Conservation (phyloP, 2,797 vertebrate genomes). For the Platyrinchus mystaceus region DNA sequence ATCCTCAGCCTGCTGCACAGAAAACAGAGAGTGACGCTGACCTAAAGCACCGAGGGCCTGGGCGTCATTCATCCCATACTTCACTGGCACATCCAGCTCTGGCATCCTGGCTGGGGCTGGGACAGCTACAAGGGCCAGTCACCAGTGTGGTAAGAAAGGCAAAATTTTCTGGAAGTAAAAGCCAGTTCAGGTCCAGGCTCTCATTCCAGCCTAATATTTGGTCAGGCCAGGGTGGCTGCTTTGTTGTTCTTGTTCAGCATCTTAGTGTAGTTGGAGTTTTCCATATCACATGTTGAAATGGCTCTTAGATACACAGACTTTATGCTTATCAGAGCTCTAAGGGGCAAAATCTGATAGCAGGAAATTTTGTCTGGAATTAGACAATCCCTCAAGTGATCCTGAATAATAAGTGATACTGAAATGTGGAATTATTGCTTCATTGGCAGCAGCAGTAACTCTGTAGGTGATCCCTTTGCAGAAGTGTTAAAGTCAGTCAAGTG, state of each 20-base stretch:
- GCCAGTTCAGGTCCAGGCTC: background rate
- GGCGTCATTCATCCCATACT: background rate
- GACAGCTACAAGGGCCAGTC: background rate
- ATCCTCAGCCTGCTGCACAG: background rate
- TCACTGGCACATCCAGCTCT: background rate
- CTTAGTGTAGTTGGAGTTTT: background rate
- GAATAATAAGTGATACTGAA: background rate
- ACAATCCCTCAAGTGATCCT: background rate
- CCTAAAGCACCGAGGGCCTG: background rate
- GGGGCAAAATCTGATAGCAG: background rate
- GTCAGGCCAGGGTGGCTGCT: background rate
- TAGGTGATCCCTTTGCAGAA: background rate
- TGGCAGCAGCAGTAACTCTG: background rate
- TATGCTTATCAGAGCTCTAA: background rate
- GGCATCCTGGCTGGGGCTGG: background rate
- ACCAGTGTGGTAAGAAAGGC: background rate
- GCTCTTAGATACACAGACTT: background rate
- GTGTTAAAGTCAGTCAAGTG: background rate
- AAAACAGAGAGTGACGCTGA: background rate
- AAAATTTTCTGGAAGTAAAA: background rate
- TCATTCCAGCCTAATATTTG: background rate
- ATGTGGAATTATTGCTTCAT: background rate
- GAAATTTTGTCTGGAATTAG: background rate
- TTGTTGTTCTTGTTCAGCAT: background rate
- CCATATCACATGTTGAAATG: fast-evolving